Evolutionary conservation across 2,797 vertebrate genomes (phyloP), one percentile per base, ranked within the genome.

Genomic region (Hippoglossus hippoglossus): DNA sequence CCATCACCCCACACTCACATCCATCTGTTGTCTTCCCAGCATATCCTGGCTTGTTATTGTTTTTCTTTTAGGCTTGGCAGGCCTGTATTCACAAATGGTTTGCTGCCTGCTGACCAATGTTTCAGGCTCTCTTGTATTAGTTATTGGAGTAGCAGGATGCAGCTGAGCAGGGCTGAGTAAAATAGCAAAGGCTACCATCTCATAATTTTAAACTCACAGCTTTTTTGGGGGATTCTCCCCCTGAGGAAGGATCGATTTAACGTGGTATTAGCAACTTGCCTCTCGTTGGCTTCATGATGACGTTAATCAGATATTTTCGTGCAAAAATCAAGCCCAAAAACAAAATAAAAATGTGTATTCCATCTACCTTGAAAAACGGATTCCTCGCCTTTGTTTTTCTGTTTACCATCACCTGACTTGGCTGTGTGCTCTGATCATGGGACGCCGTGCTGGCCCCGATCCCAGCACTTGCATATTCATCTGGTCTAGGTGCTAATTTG

Each of bases 401-500:
- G 79, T 87, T 88, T 71, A 49, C 78, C 81, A 78, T 80, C 77
- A 86, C 83, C 81, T 67, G 79, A 66, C 79, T 82, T 75, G 85
- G 70, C 77, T 72, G 74, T 53, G 25, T 62, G 69, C 61, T 76
- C 71, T 56, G 84, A 87, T 87, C 67, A 69, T 15, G 58, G 65
- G 79, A 74, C 28, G 66, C 39, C 34, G 15, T 63, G 66, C 80
- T 92, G 94, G 87, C 94, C 87, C 92, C 82, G 79, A 85, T 95
- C 95, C 94, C 93, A 89, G 81, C 79, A 82, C 95, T 94, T 94
- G 94, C 95, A 96, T 95, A 95, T 96, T 96, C 96, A 96, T 96
- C 94, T 91, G 91, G 86, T 90, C 90, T 94, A 96, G 95, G 97
- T 97, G 97, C 95, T 98, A 97, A 98, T 97, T 96, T 96, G 93